phyloP scores from a whole-genome alignment of 2,797 vertebrate genomes.

The Gallinago nigripennis region DNA sequence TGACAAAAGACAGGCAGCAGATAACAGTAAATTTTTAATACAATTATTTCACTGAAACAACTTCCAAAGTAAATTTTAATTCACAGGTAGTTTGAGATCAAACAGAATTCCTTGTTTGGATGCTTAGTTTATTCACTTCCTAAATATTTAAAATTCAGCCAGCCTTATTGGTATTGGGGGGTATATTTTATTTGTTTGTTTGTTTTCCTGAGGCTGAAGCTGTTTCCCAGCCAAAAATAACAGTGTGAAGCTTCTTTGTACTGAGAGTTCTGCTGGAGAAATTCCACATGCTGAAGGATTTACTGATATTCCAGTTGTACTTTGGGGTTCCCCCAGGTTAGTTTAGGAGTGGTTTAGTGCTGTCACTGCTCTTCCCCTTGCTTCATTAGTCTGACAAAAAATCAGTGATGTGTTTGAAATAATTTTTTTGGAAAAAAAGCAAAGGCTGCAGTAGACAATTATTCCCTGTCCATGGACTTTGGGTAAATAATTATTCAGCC shows the following conservation, averaged over 20 bases:
- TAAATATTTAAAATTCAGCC: not conserved
- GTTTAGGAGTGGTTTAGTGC: not conserved
- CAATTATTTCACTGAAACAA: not conserved
- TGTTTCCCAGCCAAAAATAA: not conserved
- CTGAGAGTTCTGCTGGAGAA: not conserved
- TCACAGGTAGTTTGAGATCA: not conserved
- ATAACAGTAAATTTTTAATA: not conserved
- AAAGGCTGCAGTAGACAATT: not conserved
- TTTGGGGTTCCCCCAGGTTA: not conserved
- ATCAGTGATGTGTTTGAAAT: not conserved
- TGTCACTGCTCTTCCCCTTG: not conserved
- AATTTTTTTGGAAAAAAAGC: not conserved
- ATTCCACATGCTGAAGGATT: not conserved
- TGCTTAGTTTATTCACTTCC: not conserved
- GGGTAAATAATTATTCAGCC: not conserved
- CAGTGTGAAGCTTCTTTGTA: not conserved
- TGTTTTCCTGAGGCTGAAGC: not conserved
- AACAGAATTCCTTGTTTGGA: not conserved
- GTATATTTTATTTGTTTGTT: not conserved
- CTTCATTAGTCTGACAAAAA: not conserved
- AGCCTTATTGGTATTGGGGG: not conserved
- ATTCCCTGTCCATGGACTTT: not conserved
- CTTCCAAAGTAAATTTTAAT: not conserved
- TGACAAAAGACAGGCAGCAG: not conserved
- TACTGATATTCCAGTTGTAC: not conserved